Conservation (phyloP, 2,888 invertebrate species). For the Oxyteleia sp. region DNA sequence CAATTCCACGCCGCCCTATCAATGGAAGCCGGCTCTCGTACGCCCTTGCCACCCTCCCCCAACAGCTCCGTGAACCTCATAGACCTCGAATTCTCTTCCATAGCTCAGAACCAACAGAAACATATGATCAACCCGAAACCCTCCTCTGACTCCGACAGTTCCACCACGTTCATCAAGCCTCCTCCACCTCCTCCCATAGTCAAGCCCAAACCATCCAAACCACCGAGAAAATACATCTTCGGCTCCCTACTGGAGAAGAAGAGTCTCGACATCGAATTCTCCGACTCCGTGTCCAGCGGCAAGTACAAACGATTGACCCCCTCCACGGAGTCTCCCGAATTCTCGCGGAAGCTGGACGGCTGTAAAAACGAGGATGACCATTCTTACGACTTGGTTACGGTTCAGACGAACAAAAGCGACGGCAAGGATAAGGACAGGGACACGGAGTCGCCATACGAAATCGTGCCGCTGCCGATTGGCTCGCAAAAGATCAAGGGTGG, state of each 20-base stretch:
- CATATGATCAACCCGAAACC: slow-evolving; percentile 71
- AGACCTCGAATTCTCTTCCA: slow-evolving; percentile 87
- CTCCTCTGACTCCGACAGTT: slow-evolving; percentile 77
- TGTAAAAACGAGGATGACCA: no score
- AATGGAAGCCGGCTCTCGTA: slow-evolving; percentile 94
- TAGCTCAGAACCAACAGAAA: slow-evolving; percentile 83
- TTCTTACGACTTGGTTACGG: no score
- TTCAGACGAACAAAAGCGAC: no score
- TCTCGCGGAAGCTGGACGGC: slow-evolving; percentile 35
- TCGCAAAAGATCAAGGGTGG: no score
- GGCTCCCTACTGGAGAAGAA: slow-evolving; percentile 83
- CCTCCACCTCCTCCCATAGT: slow-evolving; percentile 89
- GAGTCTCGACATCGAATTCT: slow-evolving; percentile 87
- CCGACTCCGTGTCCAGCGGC: slow-evolving; percentile 88
- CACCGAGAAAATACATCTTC: slow-evolving; percentile 89
- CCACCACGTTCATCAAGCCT: slow-evolving; percentile 75
- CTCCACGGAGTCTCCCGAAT: slow-evolving; percentile 87
- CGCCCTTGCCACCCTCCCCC: slow-evolving; percentile 92
- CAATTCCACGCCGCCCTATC: slow-evolving; percentile 92
- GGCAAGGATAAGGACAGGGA: no score
- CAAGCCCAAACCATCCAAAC: slow-evolving; percentile 90
- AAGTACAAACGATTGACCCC: slow-evolving; percentile 89
- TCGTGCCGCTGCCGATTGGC: no score
- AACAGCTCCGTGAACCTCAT: slow-evolving; percentile 88
- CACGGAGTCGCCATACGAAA: no score